Conservation (phyloP, 2,797 vertebrate genomes). For the Mormyrops boulengeri region DNA sequence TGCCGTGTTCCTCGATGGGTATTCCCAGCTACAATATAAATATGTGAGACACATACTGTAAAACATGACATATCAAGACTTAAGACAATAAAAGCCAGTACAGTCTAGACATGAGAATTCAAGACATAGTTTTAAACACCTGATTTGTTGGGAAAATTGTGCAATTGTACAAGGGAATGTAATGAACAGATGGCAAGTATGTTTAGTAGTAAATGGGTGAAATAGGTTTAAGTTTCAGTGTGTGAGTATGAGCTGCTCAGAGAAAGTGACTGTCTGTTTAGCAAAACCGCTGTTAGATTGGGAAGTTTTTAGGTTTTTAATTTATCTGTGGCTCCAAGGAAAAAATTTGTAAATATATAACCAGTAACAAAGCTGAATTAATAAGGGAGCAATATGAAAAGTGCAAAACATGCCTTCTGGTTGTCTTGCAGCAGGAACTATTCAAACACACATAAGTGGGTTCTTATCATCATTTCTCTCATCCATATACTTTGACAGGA, state of each 20-base stretch:
- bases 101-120: not conserved
- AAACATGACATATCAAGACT: not conserved
- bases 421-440: not conserved
- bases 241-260: not conserved
- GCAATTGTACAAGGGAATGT: not conserved
- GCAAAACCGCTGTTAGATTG: not conserved
- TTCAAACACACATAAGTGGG: not conserved
- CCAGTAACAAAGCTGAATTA: not conserved
- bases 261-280: not conserved
- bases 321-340: not conserved
- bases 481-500: not conserved
- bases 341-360: not conserved
- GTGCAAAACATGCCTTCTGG: not conserved
- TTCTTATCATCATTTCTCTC: not conserved
- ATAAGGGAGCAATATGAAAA: not conserved
- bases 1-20: not conserved
- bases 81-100: not conserved
- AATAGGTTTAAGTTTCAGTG: not conserved
- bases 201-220: not conserved
- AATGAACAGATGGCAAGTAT: not conserved
- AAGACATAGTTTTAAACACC: not conserved
- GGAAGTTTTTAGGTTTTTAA: not conserved
- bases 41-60: not conserved
- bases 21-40: not conserved
- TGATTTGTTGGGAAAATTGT: not conserved